Percentiles rank a stretch among this genome's conserved stretches.
Evolutionary conservation across 2,888 invertebrate genomes (phyloP).

Genomic region (Hypselothyrea guttata): DNA sequence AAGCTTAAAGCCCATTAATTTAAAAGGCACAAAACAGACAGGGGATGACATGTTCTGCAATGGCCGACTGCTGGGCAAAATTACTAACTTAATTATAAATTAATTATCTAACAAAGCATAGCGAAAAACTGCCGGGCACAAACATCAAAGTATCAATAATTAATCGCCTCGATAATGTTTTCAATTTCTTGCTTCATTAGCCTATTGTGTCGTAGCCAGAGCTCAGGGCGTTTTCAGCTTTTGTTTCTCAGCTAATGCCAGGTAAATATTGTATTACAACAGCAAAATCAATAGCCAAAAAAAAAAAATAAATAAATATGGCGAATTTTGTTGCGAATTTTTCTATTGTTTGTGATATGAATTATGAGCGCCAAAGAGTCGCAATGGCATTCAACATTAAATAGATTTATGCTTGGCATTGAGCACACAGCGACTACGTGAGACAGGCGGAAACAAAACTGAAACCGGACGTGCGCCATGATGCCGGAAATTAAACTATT

Average conservation of each 20-base stretch:
- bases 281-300: background rate
- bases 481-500: constrained; percentile 75
- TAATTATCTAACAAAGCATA: constrained; percentile 64
- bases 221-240: constrained; percentile 37
- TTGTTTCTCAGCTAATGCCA: constrained; percentile 38
- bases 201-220: constrained; percentile 52
- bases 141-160: constrained; percentile 77
- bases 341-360: constrained; percentile 26
- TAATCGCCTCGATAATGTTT: constrained; percentile 75
- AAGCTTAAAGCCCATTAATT: constrained; percentile 60
- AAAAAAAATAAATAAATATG: too few species aligned
- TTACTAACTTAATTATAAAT: constrained; percentile 74
- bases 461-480: constrained; percentile 69
- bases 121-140: constrained; percentile 10
- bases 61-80: constrained; percentile 35
- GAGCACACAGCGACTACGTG: constrained; percentile 6
- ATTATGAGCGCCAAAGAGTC: constrained; percentile 41
- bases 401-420: constrained; percentile 49
- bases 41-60: constrained; percentile 20
- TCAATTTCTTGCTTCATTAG: constrained; percentile 77
- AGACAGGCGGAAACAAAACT: constrained; percentile 66
- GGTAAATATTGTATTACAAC: background rate
- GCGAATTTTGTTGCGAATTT: constrained; percentile 12
- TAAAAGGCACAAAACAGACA: constrained; percentile 23
- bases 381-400: constrained; percentile 44